Percentiles rank a stretch among this genome's conserved stretches.
Evolutionary conservation across 2,113 vertebrate genomes (phyloP).

Genomic region (Nothocercus nigrocapillus): DNA sequence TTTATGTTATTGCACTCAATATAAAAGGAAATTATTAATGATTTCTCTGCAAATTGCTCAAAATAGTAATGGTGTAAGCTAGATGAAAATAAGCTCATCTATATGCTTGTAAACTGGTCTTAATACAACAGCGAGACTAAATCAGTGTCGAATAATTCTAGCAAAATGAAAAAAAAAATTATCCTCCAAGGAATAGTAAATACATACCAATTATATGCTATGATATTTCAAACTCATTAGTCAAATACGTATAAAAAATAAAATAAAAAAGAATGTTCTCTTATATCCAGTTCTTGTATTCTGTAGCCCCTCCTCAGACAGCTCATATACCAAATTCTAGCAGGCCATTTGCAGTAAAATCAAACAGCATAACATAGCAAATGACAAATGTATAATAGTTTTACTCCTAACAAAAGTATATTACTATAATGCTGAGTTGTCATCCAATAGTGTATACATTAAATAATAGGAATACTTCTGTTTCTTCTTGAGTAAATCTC

Average conservation of each 20-base stretch:
- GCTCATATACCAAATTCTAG: neutral
- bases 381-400: neutral
- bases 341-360: neutral
- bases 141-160: neutral
- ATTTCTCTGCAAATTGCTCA: slow-evolving; percentile 29
- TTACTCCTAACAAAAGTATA: neutral
- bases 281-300: neutral
- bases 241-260: neutral
- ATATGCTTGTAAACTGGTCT: neutral
- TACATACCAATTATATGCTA: neutral
- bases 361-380: neutral
- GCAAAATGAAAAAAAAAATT: neutral
- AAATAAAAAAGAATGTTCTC: neutral
- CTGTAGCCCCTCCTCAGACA: neutral
- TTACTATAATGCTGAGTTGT: neutral
- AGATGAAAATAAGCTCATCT: neutral
- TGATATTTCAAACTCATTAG: neutral
- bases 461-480: neutral
- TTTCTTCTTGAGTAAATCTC: neutral
- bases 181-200: neutral
- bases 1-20: slow-evolving; percentile 34
- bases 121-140: neutral
- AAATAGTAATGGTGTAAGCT: neutral
- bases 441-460: neutral
- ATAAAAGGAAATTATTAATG: slow-evolving; percentile 22